Evolutionary conservation across 2,113 vertebrate genomes (phyloP).

Genomic region (Spea bombifrons): DNA sequence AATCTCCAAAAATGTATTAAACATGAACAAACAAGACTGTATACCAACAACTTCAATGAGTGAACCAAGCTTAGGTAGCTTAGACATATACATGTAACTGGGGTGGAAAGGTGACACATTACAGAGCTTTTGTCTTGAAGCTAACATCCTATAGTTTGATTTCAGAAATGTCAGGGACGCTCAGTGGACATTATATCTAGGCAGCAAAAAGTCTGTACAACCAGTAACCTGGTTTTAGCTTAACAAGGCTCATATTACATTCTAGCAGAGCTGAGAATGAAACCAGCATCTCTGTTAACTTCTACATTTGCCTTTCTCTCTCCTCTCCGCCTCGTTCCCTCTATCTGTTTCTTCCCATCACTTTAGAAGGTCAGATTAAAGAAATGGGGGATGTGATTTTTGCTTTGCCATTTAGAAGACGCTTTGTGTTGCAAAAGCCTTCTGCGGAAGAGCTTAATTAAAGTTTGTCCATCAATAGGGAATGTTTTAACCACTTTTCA

Average conservation of each 20-base stretch:
- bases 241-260: slow-evolving; percentile 13
- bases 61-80: not conserved
- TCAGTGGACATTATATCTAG: slow-evolving; percentile 19
- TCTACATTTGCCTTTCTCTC: not conserved
- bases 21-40: not conserved
- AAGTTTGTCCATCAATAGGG: slow-evolving; percentile 12
- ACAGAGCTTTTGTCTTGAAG: too few species aligned
- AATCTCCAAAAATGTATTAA: not conserved
- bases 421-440: not conserved
- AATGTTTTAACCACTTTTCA: slow-evolving; percentile 2
- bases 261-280: slow-evolving; percentile 15
- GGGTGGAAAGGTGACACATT: too few species aligned
- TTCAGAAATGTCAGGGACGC: slow-evolving; percentile 8
- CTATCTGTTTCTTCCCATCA: slow-evolving; percentile 1
- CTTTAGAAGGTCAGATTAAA: slow-evolving; percentile 14
- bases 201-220: not conserved
- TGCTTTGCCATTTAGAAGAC: not conserved
- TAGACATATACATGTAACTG: not conserved
- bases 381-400: not conserved
- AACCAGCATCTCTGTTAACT: slow-evolving; percentile 16
- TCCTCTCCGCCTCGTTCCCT: not conserved
- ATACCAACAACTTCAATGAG: not conserved
- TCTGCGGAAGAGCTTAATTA: slow-evolving; percentile 13
- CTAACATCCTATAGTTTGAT: slow-evolving; percentile 1
- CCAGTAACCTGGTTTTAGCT: slow-evolving; percentile 12